Percentiles rank a stretch among this genome's conserved stretches.
Evolutionary conservation across 2,113 vertebrate species (phyloP).

Genomic region (Halichoeres trimaculatus): DNA sequence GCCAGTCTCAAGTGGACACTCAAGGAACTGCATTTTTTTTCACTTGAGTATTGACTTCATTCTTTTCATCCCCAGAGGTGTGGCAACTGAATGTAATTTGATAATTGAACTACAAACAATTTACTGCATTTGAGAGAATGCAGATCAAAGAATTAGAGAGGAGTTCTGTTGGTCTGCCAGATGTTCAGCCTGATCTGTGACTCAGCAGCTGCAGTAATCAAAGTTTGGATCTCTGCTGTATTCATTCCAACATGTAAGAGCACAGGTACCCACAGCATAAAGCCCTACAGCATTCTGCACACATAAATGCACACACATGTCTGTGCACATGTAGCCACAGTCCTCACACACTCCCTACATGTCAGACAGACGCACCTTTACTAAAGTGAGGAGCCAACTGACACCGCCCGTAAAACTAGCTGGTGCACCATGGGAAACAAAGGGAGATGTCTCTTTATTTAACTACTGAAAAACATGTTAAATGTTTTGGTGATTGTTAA

Average conservation of each 20-base stretch:
- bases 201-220: not conserved
- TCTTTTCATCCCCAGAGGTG: too few relatives aligned
- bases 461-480: not conserved
- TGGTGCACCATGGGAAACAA: slow-evolving; percentile 37
- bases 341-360: slow-evolving; percentile 15
- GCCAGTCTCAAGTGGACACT: too few relatives aligned
- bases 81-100: too few relatives aligned
- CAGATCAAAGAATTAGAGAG: not conserved
- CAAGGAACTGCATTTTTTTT: too few relatives aligned
- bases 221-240: not conserved
- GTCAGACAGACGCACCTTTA: slow-evolving; percentile 55
- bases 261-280: not conserved
- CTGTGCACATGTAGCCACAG: not conserved
- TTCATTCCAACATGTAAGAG: not conserved
- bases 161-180: not conserved
- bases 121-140: not conserved
- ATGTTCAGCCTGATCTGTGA: not conserved
- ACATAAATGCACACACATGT: not conserved
- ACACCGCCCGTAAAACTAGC: slow-evolving; percentile 60
- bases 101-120: not conserved
- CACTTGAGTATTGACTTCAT: too few relatives aligned
- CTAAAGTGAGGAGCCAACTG: not conserved
- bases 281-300: not conserved
- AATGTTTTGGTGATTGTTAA: not conserved
- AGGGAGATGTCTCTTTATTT: too few relatives aligned